Conservation (phyloP, 2,797 vertebrate species). For the Dendrocincla fuliginosa region DNA sequence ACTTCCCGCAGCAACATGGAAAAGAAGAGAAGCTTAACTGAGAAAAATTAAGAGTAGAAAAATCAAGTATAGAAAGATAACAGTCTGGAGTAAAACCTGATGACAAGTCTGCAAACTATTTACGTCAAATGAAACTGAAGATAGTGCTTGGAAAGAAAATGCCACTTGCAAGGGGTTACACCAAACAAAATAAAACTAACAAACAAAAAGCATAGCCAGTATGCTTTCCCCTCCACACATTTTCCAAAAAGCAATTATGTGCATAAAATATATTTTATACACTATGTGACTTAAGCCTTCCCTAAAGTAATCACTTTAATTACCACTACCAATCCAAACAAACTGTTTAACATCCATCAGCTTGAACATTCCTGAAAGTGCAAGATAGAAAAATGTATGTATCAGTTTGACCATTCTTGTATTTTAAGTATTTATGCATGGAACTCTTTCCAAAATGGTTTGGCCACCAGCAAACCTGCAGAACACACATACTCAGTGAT, state of each 20-base stretch:
- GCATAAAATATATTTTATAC: not conserved
- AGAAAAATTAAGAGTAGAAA: not conserved
- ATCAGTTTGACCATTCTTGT: not conserved
- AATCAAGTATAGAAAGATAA: not conserved
- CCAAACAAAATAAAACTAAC: not conserved
- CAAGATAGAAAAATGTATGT: not conserved
- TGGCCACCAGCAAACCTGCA: not conserved
- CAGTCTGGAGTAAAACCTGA: not conserved
- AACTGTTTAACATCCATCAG: not conserved
- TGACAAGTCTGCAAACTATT: not conserved
- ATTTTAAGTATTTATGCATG: not conserved
- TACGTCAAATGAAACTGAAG: not conserved
- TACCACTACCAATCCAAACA: not conserved
- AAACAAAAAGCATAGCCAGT: not conserved
- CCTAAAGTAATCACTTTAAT: not conserved
- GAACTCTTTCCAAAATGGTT: not conserved
- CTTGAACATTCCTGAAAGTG: not conserved
- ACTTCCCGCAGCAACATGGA: slow-evolving; percentile 76
- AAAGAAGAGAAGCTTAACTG: slow-evolving; percentile 10
- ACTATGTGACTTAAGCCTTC: not conserved
- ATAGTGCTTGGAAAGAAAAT: not conserved
- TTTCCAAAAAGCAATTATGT: not conserved
- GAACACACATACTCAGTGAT: not conserved
- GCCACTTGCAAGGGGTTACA: not conserved
- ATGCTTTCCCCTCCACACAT: not conserved